Conservation (phyloP, 2,113 vertebrate species). For the Urocitellus parryii region DNA sequence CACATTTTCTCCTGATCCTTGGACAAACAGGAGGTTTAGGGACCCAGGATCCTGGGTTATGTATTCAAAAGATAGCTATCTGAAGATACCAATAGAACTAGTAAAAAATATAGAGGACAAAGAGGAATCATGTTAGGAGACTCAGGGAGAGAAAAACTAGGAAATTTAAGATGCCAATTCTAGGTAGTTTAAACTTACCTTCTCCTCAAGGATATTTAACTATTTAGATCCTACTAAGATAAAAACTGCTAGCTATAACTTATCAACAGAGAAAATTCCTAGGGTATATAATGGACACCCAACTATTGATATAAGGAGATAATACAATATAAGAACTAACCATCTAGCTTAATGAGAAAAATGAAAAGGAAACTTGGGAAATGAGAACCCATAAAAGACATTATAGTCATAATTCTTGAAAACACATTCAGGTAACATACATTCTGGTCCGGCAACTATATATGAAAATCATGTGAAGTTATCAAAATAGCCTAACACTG, state of each 20-base stretch:
- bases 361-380: neutral
- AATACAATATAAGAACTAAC: neutral
- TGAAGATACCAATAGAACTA: neutral
- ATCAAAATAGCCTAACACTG: neutral
- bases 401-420: conserved; percentile 48
- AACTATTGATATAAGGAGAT: neutral
- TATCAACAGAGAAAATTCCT: conserved; percentile 22
- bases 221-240: neutral
- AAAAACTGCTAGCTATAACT: neutral
- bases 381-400: conserved; percentile 14
- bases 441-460: conserved; percentile 49
- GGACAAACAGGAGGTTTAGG: neutral
- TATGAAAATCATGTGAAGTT: conserved; percentile 40
- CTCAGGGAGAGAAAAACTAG: neutral
- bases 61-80: neutral
- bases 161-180: conserved; percentile 29
- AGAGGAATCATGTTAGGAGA: neutral
- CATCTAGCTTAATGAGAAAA: conserved; percentile 6
- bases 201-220: neutral
- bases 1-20: neutral
- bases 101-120: neutral
- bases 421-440: conserved; percentile 25
- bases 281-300: neutral
- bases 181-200: neutral
- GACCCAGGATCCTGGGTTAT: neutral